Evolutionary conservation across 2,888 invertebrate genomes (phyloP), one percentile per base, ranked within the genome.

Genomic region (Drosophila affinis): DNA sequence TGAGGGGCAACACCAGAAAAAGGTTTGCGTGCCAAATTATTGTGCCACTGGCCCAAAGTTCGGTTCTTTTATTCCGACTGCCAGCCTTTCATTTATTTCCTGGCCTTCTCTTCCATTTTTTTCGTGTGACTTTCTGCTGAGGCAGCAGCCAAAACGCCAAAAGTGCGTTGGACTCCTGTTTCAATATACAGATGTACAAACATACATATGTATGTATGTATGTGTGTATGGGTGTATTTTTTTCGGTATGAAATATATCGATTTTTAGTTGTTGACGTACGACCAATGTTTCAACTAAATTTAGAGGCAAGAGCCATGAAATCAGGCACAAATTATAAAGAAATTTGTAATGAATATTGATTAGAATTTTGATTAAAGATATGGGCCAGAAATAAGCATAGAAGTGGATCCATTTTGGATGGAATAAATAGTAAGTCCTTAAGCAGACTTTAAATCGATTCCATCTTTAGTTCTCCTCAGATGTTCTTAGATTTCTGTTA

Each of bases 1-100:
- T 39, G 14, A 6, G 39, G 39, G 12, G 34, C 2, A 63, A 67
- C 44, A 44, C 21, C 21, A 56, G 74, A 82, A 86, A 87, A 85
- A 80, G 81, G 87, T 88, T 85, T 85, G 84, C 84, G 88, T 85
- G 88, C 84, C 84, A 85, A 88, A 85, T 83, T 82, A 80, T 80
- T 85, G 84, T 88, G 84, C 84, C 88, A 85, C 83, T 85, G 81
- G 84, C 87, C 77, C 70, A 85, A 85, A 83, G 74, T 72, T 67
- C 61, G 21, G 21, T 21, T 21, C 21, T 59, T 72, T 55, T 27
- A 49, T 59, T 48, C 39, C 24, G 18, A 45, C 12, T 17, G 45
- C 29, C 55, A 49, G 39, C 14, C 46, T 67, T 21, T 21, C 72
- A 44, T 64, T 73, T 58, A 57, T 54, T 68, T 64, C 56, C 62